phyloP scores from a whole-genome alignment of 2,113 vertebrate genomes.

The Trogon surrucura region DNA sequence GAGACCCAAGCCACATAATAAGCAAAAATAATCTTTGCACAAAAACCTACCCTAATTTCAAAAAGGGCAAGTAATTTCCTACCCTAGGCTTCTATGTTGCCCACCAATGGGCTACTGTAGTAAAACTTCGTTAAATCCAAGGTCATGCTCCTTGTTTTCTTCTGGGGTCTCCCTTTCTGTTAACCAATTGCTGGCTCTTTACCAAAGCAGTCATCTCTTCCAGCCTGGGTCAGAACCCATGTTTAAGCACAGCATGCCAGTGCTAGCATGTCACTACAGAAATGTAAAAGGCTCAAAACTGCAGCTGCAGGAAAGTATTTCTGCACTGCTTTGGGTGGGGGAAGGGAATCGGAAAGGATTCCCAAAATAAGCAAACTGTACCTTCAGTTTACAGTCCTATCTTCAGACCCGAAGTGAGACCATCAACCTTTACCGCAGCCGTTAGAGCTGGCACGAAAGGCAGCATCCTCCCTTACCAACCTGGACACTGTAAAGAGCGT shows the following conservation, averaged over 20 bases:
- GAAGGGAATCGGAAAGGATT: not conserved
- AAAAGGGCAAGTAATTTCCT: not conserved
- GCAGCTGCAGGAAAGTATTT: not conserved
- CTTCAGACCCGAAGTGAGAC: not conserved
- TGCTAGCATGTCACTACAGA: not conserved
- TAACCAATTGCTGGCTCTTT: not conserved
- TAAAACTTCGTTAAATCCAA: not conserved
- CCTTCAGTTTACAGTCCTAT: not conserved
- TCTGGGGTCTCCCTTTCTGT: not conserved
- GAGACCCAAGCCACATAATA: not conserved
- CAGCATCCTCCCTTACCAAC: not conserved
- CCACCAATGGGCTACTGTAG: not conserved
- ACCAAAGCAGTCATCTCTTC: not conserved
- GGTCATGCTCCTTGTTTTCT: not conserved
- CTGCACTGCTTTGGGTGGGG: not conserved
- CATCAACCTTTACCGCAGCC: not conserved
- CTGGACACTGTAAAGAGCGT: accelerated
- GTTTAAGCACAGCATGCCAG: not conserved
- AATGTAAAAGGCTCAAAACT: not conserved
- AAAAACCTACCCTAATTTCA: not conserved
- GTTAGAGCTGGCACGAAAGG: accelerated
- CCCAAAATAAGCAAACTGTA: accelerated
- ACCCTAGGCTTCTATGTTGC: not conserved
- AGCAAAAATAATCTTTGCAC: not conserved
- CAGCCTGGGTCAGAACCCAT: not conserved